Conservation (phyloP, 2,113 vertebrate species). For the Noctilio leporinus region DNA sequence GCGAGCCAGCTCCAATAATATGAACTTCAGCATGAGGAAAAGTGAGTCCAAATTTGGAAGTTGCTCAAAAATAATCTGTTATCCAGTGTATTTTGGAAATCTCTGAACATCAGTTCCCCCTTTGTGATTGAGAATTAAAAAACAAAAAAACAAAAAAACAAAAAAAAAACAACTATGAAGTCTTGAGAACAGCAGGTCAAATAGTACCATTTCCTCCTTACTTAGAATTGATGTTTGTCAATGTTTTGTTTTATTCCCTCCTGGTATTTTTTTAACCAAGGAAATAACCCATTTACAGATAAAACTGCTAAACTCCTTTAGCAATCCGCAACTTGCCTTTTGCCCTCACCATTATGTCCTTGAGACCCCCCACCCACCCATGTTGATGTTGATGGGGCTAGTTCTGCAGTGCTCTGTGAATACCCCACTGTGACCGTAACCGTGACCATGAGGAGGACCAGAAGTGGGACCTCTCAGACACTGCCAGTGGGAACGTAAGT, state of each 20-base stretch:
- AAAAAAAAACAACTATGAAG: neutral
- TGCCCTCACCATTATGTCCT: neutral
- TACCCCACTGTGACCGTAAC: neutral
- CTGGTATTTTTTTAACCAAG: neutral
- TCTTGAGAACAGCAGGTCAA: neutral
- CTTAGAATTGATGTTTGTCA: neutral
- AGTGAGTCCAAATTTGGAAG: slow-evolving; percentile 12
- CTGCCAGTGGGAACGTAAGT: neutral
- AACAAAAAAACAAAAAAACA: neutral
- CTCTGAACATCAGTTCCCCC: neutral
- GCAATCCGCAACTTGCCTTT: neutral
- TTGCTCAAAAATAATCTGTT: slow-evolving; percentile 18
- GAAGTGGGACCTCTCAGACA: neutral
- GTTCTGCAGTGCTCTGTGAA: neutral
- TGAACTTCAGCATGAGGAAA: neutral
- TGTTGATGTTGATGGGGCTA: neutral
- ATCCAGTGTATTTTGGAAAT: neutral
- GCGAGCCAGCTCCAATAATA: neutral
- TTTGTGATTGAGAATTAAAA: neutral
- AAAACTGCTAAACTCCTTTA: neutral
- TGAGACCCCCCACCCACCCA: neutral
- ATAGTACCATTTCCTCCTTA: neutral
- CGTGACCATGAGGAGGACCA: neutral
- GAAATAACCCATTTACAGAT: neutral
- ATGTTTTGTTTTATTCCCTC: neutral